phyloP scores from a whole-genome alignment of 1,140 invertebrate species.

The Lerema accius region DNA sequence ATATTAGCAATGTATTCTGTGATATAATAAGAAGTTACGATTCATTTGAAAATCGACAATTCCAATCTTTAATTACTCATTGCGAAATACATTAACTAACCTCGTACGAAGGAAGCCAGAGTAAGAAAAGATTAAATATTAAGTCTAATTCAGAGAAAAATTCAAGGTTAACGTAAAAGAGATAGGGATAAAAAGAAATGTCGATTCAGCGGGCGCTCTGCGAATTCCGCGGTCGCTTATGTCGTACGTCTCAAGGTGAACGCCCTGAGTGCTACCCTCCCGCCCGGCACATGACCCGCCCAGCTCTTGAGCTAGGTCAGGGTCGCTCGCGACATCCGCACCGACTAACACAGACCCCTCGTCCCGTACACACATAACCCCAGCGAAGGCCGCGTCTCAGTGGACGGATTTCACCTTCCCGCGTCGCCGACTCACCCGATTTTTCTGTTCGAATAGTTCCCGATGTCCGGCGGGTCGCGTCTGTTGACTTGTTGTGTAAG shows the following conservation, averaged over 20 bases:
- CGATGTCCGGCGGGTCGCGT: constrained; percentile 58
- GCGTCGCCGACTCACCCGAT: constrained; percentile 56
- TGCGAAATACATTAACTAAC: too few species aligned
- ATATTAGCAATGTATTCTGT: too few species aligned
- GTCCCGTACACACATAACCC: constrained; percentile 12
- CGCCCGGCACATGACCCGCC: constrained; percentile 69
- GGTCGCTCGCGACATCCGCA: constrained; percentile 59
- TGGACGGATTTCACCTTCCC: constrained; percentile 55
- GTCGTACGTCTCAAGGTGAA: constrained; percentile 74
- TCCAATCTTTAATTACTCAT: too few species aligned
- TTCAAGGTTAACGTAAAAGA: not conserved
- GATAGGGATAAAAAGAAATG: constrained; percentile 9
- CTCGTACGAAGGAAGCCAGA: not conserved
- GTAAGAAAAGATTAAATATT: not conserved
- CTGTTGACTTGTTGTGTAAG: constrained; percentile 64
- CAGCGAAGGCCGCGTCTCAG: constrained; percentile 36
- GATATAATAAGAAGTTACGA: not conserved
- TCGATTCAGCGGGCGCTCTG: constrained; percentile 21
- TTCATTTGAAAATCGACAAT: too few species aligned
- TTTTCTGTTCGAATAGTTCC: constrained; percentile 76
- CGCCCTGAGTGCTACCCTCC: constrained; percentile 66
- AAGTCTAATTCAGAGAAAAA: not conserved
- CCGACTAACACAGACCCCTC: constrained; percentile 54
- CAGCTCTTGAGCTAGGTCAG: constrained; percentile 73
- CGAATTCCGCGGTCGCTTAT: constrained; percentile 46